A percentile compares a stretch with the other conserved stretches of the same genome.
These are phyloP conservation scores for Abrostola tripartita DNA, from an alignment of 2,888 invertebrate species.

Conservation along the genomic window DNA sequence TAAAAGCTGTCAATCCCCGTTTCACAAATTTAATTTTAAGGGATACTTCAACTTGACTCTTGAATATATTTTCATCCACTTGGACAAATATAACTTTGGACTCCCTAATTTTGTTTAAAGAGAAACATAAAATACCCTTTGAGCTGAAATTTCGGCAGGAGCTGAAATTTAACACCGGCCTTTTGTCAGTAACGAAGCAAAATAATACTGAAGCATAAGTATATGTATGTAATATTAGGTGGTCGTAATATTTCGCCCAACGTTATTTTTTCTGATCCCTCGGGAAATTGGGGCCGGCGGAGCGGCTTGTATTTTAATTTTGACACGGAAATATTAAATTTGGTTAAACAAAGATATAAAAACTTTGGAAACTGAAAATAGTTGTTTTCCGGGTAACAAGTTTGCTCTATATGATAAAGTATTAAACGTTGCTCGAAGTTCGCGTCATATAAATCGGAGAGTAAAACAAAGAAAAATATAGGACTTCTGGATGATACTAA, in stretches of 20 bases:
- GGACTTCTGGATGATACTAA: too few relatives aligned
- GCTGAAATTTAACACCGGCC: conserved; percentile 26
- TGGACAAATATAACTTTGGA: conserved; percentile 53
- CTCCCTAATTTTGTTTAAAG: conserved; percentile 49
- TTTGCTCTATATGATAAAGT: background rate
- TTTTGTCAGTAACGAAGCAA: conserved; percentile 35
- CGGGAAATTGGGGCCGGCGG: conserved; percentile 36
- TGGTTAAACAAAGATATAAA: conserved; percentile 22
- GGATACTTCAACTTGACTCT: conserved; percentile 37
- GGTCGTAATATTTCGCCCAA: conserved; percentile 28
- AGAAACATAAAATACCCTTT: conserved; percentile 45
- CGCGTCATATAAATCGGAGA: too few relatives aligned
- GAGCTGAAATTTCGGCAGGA: conserved; percentile 38
- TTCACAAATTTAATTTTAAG: conserved; percentile 52
- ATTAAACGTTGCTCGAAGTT: too few relatives aligned
- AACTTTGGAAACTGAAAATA: background rate
- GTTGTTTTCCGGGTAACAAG: conserved; percentile 4
- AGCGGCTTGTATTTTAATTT: conserved; percentile 43
- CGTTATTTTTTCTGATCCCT: conserved; percentile 41
- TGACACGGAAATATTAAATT: conserved; percentile 33
- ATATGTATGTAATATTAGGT: conserved; percentile 22
- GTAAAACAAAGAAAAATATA: too few relatives aligned
- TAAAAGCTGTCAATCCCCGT: conserved; percentile 45
- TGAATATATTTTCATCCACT: conserved; percentile 53
- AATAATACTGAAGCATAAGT: conserved; percentile 30